These are phyloP conservation scores for Lamproptera curius DNA, from an alignment of 2,888 invertebrate genomes.

Conservation along the genomic window DNA sequence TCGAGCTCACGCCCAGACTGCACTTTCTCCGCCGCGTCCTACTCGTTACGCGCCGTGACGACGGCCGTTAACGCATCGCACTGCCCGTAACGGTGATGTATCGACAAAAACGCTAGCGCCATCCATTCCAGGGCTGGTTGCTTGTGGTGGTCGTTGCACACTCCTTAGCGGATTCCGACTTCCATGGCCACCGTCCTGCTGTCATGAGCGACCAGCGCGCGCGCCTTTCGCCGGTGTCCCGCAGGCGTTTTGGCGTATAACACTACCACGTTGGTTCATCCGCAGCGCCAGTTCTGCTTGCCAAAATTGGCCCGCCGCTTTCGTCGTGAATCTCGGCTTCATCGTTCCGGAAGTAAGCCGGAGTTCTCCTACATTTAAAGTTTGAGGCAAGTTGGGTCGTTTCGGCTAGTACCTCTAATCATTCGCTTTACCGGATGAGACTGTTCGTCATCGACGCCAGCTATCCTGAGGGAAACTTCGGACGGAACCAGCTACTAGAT, in stretches of 20 bases:
- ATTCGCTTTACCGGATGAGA: conserved; percentile 86
- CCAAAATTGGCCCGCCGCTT: conserved; percentile 81
- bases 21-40: conserved; percentile 49
- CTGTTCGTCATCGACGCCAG: conserved; percentile 63
- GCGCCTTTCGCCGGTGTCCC: conserved; percentile 57
- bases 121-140: conserved; percentile 82
- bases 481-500: conserved; percentile 69
- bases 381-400: conserved; percentile 61
- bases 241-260: conserved; percentile 81
- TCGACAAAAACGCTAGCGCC: conserved; percentile 76
- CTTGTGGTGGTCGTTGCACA: conserved; percentile 79
- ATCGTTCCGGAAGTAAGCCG: neutral
- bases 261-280: conserved; percentile 85
- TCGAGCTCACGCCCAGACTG: conserved; percentile 71
- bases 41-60: neutral
- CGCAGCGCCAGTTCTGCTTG: conserved; percentile 89
- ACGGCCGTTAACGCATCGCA: neutral
- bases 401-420: conserved; percentile 85
- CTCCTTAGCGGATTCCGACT: conserved; percentile 82
- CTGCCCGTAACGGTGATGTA: conserved; percentile 52
- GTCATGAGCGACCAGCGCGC: conserved; percentile 81
- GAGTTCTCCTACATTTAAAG: neutral
- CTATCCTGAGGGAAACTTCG: conserved; percentile 88
- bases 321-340: neutral
- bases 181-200: conserved; percentile 86